phyloP scores from a whole-genome alignment of 2,797 vertebrate species.

The Aphelocoma californica region DNA sequence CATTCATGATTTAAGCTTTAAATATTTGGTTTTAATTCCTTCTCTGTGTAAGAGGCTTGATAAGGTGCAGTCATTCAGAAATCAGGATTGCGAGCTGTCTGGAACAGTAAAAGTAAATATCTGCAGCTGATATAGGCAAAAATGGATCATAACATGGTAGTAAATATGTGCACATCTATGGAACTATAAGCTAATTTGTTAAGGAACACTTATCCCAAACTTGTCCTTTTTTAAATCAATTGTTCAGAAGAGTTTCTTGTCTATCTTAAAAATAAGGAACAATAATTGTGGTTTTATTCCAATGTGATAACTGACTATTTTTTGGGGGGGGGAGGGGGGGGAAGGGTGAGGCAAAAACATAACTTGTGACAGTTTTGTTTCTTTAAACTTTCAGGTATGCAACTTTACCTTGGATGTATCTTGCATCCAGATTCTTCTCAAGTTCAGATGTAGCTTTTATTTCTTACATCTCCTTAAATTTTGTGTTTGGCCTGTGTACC shows the following conservation, averaged over 20 bases:
- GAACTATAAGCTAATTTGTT: not conserved
- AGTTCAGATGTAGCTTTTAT: constrained; percentile 74
- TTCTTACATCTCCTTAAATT: constrained; percentile 73
- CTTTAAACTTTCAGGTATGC: constrained; percentile 64
- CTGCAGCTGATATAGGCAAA: not conserved
- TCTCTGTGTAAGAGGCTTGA: not conserved
- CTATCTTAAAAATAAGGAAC: not conserved
- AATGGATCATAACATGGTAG: not conserved
- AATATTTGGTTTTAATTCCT: not conserved
- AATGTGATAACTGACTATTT: not conserved
- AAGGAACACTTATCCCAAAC: not conserved
- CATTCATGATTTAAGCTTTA: not conserved
- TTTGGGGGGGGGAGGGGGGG: rapidly evolving
- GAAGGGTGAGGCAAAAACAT: rapidly evolving
- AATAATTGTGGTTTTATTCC: rapidly evolving
- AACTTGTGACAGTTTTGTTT: not conserved
- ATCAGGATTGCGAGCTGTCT: not conserved
- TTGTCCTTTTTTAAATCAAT: not conserved
- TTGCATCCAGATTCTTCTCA: constrained; percentile 72
- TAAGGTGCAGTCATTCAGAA: not conserved
- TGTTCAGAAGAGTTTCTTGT: not conserved
- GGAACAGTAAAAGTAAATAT: not conserved
- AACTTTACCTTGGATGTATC: constrained; percentile 74
- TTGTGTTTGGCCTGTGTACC: constrained; percentile 75
- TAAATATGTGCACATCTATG: not conserved